Base-by-base conservation (phyloP, 2,888 invertebrate species). In the Drosophila koepferae region DNA sequence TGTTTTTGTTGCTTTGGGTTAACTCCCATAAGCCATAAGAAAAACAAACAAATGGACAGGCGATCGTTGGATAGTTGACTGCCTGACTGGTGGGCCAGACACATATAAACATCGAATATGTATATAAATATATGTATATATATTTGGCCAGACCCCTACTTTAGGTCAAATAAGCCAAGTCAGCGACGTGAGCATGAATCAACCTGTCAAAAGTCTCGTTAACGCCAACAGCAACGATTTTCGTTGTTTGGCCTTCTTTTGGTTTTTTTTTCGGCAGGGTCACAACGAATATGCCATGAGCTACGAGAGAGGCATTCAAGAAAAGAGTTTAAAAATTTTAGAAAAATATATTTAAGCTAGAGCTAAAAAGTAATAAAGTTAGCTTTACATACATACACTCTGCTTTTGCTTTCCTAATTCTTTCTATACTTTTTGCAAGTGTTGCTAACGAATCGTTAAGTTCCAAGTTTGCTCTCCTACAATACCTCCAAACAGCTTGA, bases 171-270 rank as follows among this genome's bases (percentile, higher is more conserved):
- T 82, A 86, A 89, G 80, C 79, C 85, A 81, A 86, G 89, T 86
- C 86, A 89, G 86, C 79, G 87, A 89, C 85, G 91, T 89, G 87
- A 84, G 91, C 90, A 91, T 92, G 92, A 91, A 91, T 91, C 91
- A 91, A 91, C 89, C 91, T 91, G 91, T 91, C 92, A 92, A 91
- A 91, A 92, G 91, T 85, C 91, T 91, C 91, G 91, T 91, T 91
- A 91, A 90, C 91, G 91, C 91, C 91, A 91, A 91, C 91, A 92
- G 92, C 92, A 86, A 62, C 73, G 65, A 88, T 90, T 89, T 90
- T 90, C 82, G 81, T 87, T 59, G 62, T 49, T 78, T 63, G 71
- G 55, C 74, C 67, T 73, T 74, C 59, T 62, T 54, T 58, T 48
- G 43, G 38, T 28, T 28, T 28, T 28, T 28, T 28, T 28, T 28